These are phyloP conservation scores for Tyrophagus putrescentiae DNA, from an alignment of 1,140 invertebrate species.

Conservation along the genomic window DNA sequence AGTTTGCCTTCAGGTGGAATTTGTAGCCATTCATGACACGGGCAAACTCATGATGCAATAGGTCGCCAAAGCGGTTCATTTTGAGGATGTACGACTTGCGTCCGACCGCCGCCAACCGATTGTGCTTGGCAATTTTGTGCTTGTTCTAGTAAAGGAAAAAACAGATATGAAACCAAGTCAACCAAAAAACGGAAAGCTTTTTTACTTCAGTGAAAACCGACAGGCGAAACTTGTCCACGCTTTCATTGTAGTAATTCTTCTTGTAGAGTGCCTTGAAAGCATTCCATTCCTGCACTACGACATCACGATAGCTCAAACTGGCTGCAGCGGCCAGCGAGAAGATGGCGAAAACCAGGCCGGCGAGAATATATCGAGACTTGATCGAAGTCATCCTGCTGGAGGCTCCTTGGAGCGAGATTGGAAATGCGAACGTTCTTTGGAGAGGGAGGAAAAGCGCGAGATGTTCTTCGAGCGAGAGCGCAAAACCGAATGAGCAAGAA, in stretches of 20 bases:
- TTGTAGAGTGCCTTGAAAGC: slow-evolving; percentile 45
- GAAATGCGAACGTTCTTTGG: too few species aligned
- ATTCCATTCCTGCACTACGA: slow-evolving; percentile 55
- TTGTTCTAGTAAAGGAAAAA: too few species aligned
- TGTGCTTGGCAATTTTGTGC: slow-evolving; percentile 67
- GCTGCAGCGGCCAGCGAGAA: too few species aligned
- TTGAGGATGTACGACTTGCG: slow-evolving; percentile 47
- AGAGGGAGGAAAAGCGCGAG: too few species aligned
- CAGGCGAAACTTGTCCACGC: slow-evolving; percentile 63
- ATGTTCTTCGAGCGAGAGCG: too few species aligned
- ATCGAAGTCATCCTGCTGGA: not conserved
- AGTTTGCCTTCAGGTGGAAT: slow-evolving; percentile 34
- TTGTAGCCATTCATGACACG: slow-evolving; percentile 64
- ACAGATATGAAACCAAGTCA: too few species aligned
- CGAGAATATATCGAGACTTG: not conserved
- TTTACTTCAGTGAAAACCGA: too few species aligned
- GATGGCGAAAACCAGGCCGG: slow-evolving; percentile 23
- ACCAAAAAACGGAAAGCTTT: too few species aligned
- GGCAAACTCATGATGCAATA: slow-evolving; percentile 63
- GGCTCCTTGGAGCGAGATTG: too few species aligned
- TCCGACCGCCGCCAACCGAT: slow-evolving; percentile 45
- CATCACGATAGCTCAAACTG: slow-evolving; percentile 47
- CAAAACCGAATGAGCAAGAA: too few species aligned
- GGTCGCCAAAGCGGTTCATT: slow-evolving; percentile 64
- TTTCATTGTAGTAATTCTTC: slow-evolving; percentile 40